A percentile compares a stretch with the other conserved stretches of the same genome.
These are phyloP conservation scores for Daktulosphaira vitifoliae DNA, from an alignment of 1,140 invertebrate species.

Conservation along the genomic window DNA sequence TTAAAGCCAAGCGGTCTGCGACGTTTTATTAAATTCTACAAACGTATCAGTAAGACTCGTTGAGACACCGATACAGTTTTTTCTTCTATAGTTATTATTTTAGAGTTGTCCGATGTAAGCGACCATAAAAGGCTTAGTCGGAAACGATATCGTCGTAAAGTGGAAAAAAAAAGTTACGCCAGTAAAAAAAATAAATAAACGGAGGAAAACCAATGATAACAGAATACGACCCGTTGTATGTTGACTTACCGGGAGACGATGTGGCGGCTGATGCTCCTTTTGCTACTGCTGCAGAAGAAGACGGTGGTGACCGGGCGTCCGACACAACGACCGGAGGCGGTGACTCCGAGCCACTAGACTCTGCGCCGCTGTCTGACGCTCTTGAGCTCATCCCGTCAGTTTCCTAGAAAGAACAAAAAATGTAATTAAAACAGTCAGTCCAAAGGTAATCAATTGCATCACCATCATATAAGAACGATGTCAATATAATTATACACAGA, in stretches of 20 bases:
- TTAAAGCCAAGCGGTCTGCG: conserved; percentile 19
- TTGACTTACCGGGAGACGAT: conserved; percentile 15
- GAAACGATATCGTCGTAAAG: conserved; percentile 3
- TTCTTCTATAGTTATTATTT: conserved; percentile 24
- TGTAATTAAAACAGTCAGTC: too few species aligned
- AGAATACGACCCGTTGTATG: not conserved
- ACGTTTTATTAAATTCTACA: conserved; percentile 2
- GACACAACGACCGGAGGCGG: not conserved
- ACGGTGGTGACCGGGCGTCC: not conserved
- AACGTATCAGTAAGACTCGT: conserved; percentile 1
- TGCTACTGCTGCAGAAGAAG: not conserved
- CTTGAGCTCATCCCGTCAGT: conserved; percentile 27
- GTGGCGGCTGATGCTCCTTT: not conserved
- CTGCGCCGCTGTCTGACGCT: conserved; percentile 30
- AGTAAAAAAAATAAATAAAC: not conserved
- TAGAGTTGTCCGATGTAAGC: not conserved
- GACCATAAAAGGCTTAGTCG: conserved; percentile 16
- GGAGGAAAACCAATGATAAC: not conserved
- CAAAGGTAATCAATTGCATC: too few species aligned
- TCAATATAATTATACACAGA: too few species aligned
- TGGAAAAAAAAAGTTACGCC: too few species aligned
- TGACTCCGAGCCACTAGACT: conserved; percentile 28
- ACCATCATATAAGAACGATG: too few species aligned
- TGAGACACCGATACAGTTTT: conserved; percentile 3
- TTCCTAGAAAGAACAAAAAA: conserved; percentile 9